Evolutionary conservation across 1,140 invertebrate species (phyloP).

Genomic region (Apocrypta bakeri): DNA sequence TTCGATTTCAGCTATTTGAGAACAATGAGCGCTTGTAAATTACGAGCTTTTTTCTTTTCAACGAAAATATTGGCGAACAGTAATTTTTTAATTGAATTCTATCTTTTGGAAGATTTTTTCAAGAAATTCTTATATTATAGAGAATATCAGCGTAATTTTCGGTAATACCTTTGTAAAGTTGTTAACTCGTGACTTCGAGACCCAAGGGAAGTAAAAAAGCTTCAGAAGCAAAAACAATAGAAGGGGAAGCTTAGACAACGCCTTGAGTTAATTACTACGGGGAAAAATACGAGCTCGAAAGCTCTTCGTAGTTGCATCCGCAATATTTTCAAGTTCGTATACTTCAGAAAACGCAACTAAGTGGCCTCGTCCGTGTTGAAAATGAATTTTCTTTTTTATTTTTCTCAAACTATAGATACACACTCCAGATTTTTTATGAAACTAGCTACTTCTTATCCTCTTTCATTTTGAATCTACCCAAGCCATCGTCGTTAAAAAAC

Average conservation of each 20-base stretch:
- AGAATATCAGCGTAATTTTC: too few species aligned
- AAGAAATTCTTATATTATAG: too few species aligned
- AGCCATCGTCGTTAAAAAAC: too few species aligned
- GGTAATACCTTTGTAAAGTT: too few species aligned
- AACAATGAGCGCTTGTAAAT: neutral
- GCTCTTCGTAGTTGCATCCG: constrained; percentile 13
- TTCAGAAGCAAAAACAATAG: neutral
- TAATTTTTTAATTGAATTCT: too few species aligned
- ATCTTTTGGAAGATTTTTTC: too few species aligned
- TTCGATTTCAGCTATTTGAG: neutral
- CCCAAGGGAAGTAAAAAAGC: constrained; percentile 1
- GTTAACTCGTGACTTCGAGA: too few species aligned
- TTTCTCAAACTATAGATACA: too few species aligned
- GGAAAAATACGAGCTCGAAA: neutral
- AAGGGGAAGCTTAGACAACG: neutral
- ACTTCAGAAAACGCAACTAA: constrained; percentile 4
- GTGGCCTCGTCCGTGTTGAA: neutral
- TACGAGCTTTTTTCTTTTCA: neutral
- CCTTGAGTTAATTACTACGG: neutral
- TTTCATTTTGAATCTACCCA: too few species aligned
- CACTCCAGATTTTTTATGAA: too few species aligned
- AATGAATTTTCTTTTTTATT: neutral
- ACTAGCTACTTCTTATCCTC: too few species aligned
- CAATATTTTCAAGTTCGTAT: constrained; percentile 14
- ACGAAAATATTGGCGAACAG: too few species aligned